Evolutionary conservation across 1,140 invertebrate species (phyloP), one percentile per base, ranked within the genome.

Genomic region (Piezodorus guildinii): DNA sequence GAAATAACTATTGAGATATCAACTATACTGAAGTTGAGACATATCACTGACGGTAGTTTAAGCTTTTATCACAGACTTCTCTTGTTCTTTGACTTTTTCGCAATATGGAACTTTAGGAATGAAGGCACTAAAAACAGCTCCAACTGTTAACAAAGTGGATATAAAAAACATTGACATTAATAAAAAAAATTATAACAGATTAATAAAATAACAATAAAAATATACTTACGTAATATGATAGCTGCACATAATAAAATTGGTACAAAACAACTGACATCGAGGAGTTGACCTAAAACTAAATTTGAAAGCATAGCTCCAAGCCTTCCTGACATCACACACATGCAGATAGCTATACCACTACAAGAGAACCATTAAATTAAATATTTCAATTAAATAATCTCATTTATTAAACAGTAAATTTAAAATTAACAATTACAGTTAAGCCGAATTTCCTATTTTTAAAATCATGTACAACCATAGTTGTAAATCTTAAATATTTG

Each of bases 241-340:
- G 2, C 52, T 3, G 52, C 52, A 15, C 52, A 56, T 15, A 56
- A 23, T 16, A 56, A 8, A 16, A 56, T 76, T 0, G 79, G 78
- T 9, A 80, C 71, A 66, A 76, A 74, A 62, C 76, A 79, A 58
- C 74, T 75, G 4, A 75, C 70, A 60, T 81, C 79, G 63, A 81
- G 73, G 17, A 81, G 73, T 60, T 77, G 70, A 34, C 79, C 80
- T 68, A 82, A 80, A 0, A 76, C 70, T 17, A 80, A 61, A 70
- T 81, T 82, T 65, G 80, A 81, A 4, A 72, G 69, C 59, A 81
- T 77, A 0, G 78, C 79, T 16, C 80, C 80, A 19, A 79, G 59
- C 69, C 80, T 74, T 14, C 80, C 80, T n/a, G 75, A 71, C 59
- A 73, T 76, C 19, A 78, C 76, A 23, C 75, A 74, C 51, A 79